A percentile compares a stretch with the other conserved stretches of the same genome.
Evolutionary conservation across 1,140 invertebrate genomes (phyloP).

Genomic region (Solenopsis invicta): DNA sequence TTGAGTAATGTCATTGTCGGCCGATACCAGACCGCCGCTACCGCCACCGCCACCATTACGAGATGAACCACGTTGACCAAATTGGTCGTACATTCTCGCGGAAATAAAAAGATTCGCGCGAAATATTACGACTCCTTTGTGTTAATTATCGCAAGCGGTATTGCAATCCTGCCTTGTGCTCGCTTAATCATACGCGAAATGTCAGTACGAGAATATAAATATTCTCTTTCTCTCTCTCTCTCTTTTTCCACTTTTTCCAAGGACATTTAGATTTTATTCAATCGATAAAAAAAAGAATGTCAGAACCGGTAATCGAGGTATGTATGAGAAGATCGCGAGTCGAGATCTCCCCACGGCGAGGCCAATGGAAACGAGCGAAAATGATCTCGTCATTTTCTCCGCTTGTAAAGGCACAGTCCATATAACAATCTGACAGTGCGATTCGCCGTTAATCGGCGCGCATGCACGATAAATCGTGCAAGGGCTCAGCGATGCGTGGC

Average conservation of each 20-base stretch:
- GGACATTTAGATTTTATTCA: background rate
- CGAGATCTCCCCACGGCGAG: background rate
- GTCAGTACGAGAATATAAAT: background rate
- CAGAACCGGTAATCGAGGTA: background rate
- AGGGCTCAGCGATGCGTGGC: slow-evolving; percentile 15
- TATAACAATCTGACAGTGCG: slow-evolving; percentile 45
- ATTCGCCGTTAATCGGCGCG: slow-evolving; percentile 37
- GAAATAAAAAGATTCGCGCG: slow-evolving; percentile 9
- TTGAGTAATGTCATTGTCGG: slow-evolving; percentile 77
- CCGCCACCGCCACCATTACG: background rate
- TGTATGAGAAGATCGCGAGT: background rate
- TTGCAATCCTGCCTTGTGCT: background rate
- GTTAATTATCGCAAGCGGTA: slow-evolving; percentile 2
- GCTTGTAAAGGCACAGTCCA: slow-evolving; percentile 25
- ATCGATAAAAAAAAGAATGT: background rate
- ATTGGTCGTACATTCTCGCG: slow-evolving; percentile 13
- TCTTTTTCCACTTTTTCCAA: background rate
- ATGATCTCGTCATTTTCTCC: slow-evolving; percentile 55
- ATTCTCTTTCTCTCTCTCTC: background rate
- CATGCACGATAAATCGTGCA: slow-evolving; percentile 47
- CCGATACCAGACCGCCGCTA: slow-evolving; percentile 50
- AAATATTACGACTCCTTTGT: slow-evolving; percentile 28
- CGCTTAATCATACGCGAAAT: background rate
- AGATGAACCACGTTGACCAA: background rate
- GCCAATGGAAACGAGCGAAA: background rate